Base-by-base conservation (phyloP, 1,140 invertebrate genomes). In the Drosophila simulans region DNA sequence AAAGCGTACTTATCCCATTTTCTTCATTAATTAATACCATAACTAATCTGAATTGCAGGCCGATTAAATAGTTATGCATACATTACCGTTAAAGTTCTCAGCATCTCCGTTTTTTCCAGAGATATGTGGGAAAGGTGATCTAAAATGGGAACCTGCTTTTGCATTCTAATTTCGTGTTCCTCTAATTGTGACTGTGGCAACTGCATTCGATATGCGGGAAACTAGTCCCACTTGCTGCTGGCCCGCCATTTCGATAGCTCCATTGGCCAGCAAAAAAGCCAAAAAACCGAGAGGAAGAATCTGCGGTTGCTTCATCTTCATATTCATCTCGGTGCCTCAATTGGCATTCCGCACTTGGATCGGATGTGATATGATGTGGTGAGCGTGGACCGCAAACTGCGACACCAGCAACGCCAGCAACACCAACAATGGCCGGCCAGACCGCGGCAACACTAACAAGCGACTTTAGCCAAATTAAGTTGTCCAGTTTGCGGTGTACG, bases 401-500 rank as follows among this genome's bases (percentile, higher is more conserved):
- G 55, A 65, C 76, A 82, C 43, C 77, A 70, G 58, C 63, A 55
- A 37, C 63, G 59, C 62, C 74, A 68, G 45, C 64, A 60, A 35
- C 64, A 75, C 63, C 75, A 69, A 56, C 65, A 57, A 70, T 27
- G 40, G 48, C 49, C 22, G 46, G 27, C 15, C 15, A 59, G 66
- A 72, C 48, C 48, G 55, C 73, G 46, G 43, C 72, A 60, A 86
- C 79, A 86, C 82, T 86, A 86, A 88, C 83, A 88, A 88, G 83
- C 83, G 83, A 88, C 84, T 86, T 86, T 86, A 83, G 83, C 83
- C 83, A 86, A 86, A 86, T 86, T 86, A 86, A 86, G 83, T 86
- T 86, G 83, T 86, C 84, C 83, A 86, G 83, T 88, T 86, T 88
- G 83, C 83, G 83, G 79, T 83, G 83, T 86, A 86, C 83, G 83